These are phyloP conservation scores for Colinus virginianus DNA, from an alignment of 2,113 vertebrate species.

Conservation along the genomic window DNA sequence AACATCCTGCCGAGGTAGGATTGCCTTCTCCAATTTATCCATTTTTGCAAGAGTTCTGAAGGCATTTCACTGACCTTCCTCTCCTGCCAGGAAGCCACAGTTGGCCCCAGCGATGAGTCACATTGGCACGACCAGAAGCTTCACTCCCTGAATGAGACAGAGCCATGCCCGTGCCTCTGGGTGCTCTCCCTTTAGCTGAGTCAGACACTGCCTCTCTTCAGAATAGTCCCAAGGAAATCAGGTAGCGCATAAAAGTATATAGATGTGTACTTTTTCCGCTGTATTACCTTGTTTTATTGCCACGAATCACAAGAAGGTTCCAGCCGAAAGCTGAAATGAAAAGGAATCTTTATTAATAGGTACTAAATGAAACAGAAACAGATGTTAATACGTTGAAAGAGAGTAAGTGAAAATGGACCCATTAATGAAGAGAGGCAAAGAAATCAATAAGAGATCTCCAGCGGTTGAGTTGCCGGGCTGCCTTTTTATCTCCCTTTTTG, in stretches of 20 bases:
- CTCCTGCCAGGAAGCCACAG: background rate
- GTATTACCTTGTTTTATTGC: background rate
- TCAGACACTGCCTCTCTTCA: background rate
- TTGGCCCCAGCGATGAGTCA: background rate
- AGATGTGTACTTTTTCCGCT: background rate
- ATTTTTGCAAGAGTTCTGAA: background rate
- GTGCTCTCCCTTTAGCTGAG: background rate
- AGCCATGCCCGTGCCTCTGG: background rate
- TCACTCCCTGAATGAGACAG: background rate
- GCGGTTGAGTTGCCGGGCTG: background rate
- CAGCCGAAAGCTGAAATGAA: conserved; percentile 28
- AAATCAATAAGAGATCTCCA: conserved; percentile 57
- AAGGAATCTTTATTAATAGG: conserved; percentile 7
- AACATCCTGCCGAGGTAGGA: background rate
- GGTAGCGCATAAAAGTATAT: background rate
- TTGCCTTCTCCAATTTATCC: background rate
- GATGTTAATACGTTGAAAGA: conserved; percentile 31
- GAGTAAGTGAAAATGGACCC: conserved; percentile 26
- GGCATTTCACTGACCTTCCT: background rate
- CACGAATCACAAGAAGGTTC: background rate
- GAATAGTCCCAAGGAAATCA: background rate
- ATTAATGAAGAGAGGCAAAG: conserved; percentile 54
- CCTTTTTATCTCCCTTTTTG: conserved; percentile 51
- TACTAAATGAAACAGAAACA: conserved; percentile 42
- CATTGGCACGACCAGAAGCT: background rate